Evolutionary conservation across 2,888 invertebrate species (phyloP), one percentile per base, ranked within the genome.

Genomic region (Hymenopus coronatus): DNA sequence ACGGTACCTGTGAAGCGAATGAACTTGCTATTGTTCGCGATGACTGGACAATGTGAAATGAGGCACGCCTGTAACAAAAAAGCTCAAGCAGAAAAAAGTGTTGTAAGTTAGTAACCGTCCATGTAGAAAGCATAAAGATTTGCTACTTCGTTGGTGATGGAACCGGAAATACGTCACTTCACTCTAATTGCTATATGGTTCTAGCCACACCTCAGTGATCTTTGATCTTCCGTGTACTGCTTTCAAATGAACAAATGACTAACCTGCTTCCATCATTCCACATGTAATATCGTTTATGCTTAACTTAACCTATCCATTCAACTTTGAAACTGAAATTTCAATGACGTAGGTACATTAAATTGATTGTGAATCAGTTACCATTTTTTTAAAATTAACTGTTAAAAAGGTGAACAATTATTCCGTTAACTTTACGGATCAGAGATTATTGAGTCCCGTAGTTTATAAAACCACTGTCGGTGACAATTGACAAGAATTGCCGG

Each of bases 91-190:
- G 27, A 25, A 70, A 70, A 20, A 70, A 70, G 54, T 20, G 54
- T 15, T 70, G 15, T 70, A 70, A 70, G 54, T 70, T 70, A 70
- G 54, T 70, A 70, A 70, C 54, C 87, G 82, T 87, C 87, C 87
- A 87, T 87, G 87, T 87, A 70, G 87, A 87, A 87, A 27, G 30
- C 28, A 33, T 70, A 85, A 27, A 84, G 85, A 85, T 46, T 85
- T 85, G 40, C 27, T 84, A 33, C n/a, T 84, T 27, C 40, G 33
- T 33, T 84, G 33, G 85, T 70, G 30, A 28, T 27, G 82, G 33
- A 28, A 82, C 87, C 87, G 87, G 87, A 87, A 87, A 82, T 87
- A 87, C 87, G 87, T 87, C 87, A 87, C 87, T 81, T 87, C 82
- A 87, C 82, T 82, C 33, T 87, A 87, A 87, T 87, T 87, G 87